phyloP scores from a whole-genome alignment of 2,888 invertebrate species.

The Xestia rhomboidea region DNA sequence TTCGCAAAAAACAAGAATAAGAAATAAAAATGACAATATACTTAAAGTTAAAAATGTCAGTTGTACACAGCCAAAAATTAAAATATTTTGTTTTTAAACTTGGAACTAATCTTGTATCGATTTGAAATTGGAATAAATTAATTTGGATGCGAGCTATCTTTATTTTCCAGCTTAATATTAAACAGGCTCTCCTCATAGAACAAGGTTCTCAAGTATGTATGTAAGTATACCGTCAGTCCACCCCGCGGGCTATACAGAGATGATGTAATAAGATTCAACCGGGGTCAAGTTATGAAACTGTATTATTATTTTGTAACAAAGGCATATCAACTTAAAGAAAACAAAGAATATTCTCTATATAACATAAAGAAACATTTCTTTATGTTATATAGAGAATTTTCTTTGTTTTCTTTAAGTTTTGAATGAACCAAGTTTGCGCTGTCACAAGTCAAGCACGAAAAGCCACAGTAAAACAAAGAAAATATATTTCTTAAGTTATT shows the following conservation, averaged over 20 bases:
- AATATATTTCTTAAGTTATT: neutral
- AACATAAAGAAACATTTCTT: no score
- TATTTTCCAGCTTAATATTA: neutral
- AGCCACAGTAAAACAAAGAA: neutral
- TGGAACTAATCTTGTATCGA: neutral
- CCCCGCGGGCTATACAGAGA: neutral
- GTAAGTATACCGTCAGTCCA: neutral
- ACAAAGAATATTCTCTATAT: no score
- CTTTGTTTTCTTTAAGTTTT: neutral
- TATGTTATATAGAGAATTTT: neutral
- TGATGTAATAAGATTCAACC: neutral
- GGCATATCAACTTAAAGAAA: no score
- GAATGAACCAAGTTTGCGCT: constrained; percentile 1
- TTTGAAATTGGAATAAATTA: neutral
- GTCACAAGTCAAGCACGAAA: neutral
- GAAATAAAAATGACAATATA: no score
- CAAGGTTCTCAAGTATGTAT: neutral
- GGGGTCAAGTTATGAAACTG: neutral
- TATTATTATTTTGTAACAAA: neutral
- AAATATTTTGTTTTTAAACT: no score
- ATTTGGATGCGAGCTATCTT: constrained; percentile 13
- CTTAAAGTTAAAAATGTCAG: no score
- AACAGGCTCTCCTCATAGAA: neutral
- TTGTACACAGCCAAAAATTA: no score
- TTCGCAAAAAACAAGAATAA: no score